Base-by-base conservation (phyloP, 2,113 vertebrate species). In the Ctenodactylus gundi region DNA sequence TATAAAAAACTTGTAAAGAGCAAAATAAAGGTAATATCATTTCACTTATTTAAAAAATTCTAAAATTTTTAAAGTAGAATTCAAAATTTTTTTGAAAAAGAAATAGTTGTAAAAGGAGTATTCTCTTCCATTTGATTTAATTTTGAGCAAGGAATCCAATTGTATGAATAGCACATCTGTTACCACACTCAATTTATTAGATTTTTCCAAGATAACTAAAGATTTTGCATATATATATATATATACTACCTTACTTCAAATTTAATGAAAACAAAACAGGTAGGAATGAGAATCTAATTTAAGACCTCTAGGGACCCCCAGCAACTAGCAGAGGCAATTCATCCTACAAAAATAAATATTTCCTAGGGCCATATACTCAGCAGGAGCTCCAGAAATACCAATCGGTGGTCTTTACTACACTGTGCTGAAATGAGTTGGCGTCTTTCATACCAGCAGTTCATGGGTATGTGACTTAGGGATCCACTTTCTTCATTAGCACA, bases 11-110 rank as follows among this genome's bases (percentile, higher is more conserved):
- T 94, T 65, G 67, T 86, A 94, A 94, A 41, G 93, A 96, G 72
- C 53, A 93, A 97, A 97, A 92, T 55, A 93, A 88, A 88, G 39
- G 84, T 20, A 96, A 84, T 94, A 57, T 82, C 23, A 92, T 97
- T 96, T 95, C 67, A 95, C 95, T 39, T 29, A n/a, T 2, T 1
- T 77, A 86, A 49, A 36, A 84, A 67, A 23, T 4, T 91, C 29
- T 92, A n/a, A n/a, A n/a, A n/a, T 92, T 39, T 76, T 93, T 62
- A 88, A 75, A 91, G 81, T 70, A 93, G 60, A 97, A 95, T n/a
- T n/a, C n/a, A 97, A 57, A 15, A 13, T 55, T 1, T 10, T 53
- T 68, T 83, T 36, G 67, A 34, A 93, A 81, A 96, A 91, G 84
- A 97, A 80, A 17, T 36, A 27, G 21, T 46, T 34, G 68, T 83